phyloP scores from a whole-genome alignment of 2,797 vertebrate genomes.

The Acrossocheilus wenchowensis region DNA sequence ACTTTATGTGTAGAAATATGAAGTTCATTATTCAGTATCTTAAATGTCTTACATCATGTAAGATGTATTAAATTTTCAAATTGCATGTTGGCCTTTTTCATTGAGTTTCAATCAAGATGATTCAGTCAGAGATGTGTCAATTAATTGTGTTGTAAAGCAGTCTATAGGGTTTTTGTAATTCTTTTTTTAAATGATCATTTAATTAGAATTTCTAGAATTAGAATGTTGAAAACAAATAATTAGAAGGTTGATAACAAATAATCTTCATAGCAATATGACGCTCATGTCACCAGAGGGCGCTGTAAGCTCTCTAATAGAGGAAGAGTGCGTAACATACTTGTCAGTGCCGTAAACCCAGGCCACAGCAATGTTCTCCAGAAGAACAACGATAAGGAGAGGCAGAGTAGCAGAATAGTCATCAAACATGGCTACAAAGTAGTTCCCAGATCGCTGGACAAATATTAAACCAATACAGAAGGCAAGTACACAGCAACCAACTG shows the following conservation, averaged over 20 bases:
- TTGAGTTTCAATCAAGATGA: not conserved
- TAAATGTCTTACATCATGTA: not conserved
- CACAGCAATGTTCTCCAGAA: slow-evolving; percentile 92
- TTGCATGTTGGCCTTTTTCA: not conserved
- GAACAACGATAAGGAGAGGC: slow-evolving; percentile 91
- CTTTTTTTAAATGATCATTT: not conserved
- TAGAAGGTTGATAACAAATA: not conserved
- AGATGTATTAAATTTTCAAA: not conserved
- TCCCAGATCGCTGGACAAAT: slow-evolving; percentile 96
- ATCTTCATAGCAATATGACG: not conserved
- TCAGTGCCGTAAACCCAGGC: slow-evolving; percentile 93
- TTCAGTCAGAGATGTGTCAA: not conserved
- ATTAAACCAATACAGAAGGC: slow-evolving; percentile 92
- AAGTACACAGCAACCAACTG: slow-evolving; percentile 89
- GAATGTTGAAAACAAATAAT: too few relatives aligned
- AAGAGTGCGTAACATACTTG: slow-evolving; percentile 84
- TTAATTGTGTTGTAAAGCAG: not conserved
- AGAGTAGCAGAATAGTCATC: slow-evolving; percentile 97
- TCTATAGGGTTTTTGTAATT: not conserved
- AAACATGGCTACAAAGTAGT: slow-evolving; percentile 98
- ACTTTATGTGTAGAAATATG: not conserved
- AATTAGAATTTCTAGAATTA: not conserved
- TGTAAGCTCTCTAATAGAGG: not conserved
- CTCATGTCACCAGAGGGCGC: slow-evolving; percentile 35
- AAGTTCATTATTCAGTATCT: not conserved